Conservation (phyloP, 2,797 vertebrate species). For the Melanotaenia boesemani region DNA sequence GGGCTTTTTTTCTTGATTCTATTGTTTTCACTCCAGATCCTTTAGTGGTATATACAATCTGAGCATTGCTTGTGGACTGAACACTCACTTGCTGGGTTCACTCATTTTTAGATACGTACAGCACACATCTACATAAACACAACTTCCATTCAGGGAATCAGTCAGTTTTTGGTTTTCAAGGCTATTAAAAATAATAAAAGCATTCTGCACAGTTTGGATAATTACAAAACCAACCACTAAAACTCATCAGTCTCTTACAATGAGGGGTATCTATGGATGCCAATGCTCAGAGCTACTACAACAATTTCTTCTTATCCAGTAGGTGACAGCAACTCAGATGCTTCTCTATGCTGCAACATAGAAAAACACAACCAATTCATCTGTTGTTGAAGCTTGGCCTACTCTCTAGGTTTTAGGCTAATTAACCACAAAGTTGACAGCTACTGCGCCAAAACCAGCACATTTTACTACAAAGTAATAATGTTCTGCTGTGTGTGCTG, state of each 20-base stretch:
- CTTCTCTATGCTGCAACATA: conserved; percentile 56
- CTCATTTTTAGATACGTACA: conserved; percentile 16
- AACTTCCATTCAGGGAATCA: conserved; percentile 19
- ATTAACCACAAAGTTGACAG: conserved; percentile 66
- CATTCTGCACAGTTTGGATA: conserved; percentile 37
- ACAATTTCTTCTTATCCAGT: conserved; percentile 56
- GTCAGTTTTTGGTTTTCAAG: conserved; percentile 31
- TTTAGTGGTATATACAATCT: conserved; percentile 29
- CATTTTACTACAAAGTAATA: conserved; percentile 51
- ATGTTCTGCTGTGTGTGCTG: conserved; percentile 38
- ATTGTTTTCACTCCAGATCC: conserved; percentile 82
- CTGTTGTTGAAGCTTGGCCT: conserved; percentile 67
- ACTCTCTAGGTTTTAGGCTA: conserved; percentile 58
- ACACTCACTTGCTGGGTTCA: conserved; percentile 12
- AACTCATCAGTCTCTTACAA: conserved; percentile 48
- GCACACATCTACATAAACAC: conserved; percentile 26
- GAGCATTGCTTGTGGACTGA: conserved; percentile 16
- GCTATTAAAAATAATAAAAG: conserved; percentile 65
- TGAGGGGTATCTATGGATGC: conserved; percentile 51
- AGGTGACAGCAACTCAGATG: conserved; percentile 58
- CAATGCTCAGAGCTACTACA: conserved; percentile 42
- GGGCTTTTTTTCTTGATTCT: conserved; percentile 80
- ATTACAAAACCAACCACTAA: conserved; percentile 30
- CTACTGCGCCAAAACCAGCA: conserved; percentile 49
- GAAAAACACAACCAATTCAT: conserved; percentile 64